Conservation (phyloP, 2,797 vertebrate genomes). For the Botia kubotai region DNA sequence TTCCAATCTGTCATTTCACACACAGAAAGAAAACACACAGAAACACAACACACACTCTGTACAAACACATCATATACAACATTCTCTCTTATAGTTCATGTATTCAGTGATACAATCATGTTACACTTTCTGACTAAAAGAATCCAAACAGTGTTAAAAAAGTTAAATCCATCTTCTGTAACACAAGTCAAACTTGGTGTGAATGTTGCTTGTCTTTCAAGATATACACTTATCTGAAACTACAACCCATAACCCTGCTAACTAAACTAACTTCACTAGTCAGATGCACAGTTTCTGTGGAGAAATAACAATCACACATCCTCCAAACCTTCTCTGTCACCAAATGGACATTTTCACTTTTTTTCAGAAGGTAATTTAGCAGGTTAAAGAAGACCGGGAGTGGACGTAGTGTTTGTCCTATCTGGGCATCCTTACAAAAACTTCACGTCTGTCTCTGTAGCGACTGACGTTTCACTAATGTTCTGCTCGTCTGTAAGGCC, state of each 20-base stretch:
- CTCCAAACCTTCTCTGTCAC: not conserved
- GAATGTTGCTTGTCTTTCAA: not conserved
- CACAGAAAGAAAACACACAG: not conserved
- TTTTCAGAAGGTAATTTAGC: not conserved
- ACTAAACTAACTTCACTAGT: not conserved
- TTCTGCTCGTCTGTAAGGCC: slow-evolving; percentile 3
- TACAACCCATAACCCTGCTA: no score
- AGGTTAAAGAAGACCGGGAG: not conserved
- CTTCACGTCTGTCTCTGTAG: not conserved
- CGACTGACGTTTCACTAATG: not conserved
- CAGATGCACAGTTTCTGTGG: not conserved
- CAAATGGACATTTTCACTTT: not conserved
- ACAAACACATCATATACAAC: slow-evolving; percentile 2
- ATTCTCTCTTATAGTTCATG: not conserved
- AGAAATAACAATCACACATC: not conserved
- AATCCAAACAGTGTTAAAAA: not conserved
- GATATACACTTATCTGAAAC: not conserved
- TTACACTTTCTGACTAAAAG: slow-evolving; percentile 1
- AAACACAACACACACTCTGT: slow-evolving; percentile 2
- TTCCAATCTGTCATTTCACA: not conserved
- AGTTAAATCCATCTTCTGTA: not conserved
- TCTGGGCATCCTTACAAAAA: not conserved
- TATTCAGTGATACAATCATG: not conserved
- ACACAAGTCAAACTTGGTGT: not conserved
- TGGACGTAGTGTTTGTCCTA: not conserved